Percentiles rank a stretch among this genome's conserved stretches.
Evolutionary conservation across 2,888 invertebrate genomes (phyloP).

Genomic region (Drosophila diplacantha): DNA sequence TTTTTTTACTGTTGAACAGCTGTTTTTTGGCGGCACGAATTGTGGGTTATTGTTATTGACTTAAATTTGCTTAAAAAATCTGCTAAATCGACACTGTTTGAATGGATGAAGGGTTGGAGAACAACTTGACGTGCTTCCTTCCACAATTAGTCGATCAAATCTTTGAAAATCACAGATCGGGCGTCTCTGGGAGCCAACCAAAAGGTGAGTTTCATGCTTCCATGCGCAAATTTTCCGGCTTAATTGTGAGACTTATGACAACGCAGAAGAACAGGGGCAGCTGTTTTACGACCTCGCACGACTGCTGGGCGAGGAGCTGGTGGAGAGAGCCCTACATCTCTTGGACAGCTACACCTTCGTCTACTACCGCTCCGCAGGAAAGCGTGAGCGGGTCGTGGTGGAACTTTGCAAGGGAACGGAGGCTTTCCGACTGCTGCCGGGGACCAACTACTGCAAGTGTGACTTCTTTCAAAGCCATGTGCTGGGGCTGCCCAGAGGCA

Average conservation of each 20-base stretch:
- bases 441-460: slow-evolving; percentile 84
- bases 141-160: slow-evolving; percentile 15
- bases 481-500: slow-evolving; percentile 73
- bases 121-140: slow-evolving; percentile 2
- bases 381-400: slow-evolving; percentile 9
- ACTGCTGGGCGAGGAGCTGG: slow-evolving; percentile 18
- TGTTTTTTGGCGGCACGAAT: slow-evolving; percentile 26
- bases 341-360: slow-evolving; percentile 18
- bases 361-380: slow-evolving; percentile 1
- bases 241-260: neutral
- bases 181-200: neutral
- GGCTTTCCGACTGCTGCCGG: slow-evolving; percentile 75
- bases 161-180: slow-evolving; percentile 6
- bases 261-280: slow-evolving; percentile 2
- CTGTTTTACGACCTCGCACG: slow-evolving; percentile 14
- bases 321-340: slow-evolving; percentile 15
- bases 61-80: neutral
- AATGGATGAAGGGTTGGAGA: slow-evolving; percentile 8
- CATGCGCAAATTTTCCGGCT: neutral
- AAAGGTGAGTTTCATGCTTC: neutral
- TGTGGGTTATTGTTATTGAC: neutral
- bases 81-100: neutral
- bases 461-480: slow-evolving; percentile 81
- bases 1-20: slow-evolving; percentile 4
- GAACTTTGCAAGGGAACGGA: slow-evolving; percentile 21